Percentiles rank a stretch among this genome's conserved stretches.
Evolutionary conservation across 2,888 invertebrate species (phyloP).

Genomic region (Oligia strigilis): DNA sequence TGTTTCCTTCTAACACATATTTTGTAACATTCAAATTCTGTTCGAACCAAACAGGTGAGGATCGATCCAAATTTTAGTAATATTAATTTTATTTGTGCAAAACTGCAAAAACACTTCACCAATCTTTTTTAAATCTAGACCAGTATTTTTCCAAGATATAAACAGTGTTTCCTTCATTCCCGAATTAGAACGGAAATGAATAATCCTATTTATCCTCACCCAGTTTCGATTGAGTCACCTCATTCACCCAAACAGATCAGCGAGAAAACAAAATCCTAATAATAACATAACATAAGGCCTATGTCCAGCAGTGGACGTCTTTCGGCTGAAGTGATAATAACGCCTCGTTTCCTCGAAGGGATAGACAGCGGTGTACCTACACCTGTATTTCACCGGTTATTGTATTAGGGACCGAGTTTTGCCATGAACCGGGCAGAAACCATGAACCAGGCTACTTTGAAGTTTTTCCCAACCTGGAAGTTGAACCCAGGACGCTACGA

Average conservation of each 20-base stretch:
- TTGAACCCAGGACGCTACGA: too few species aligned
- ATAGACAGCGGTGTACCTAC: neutral
- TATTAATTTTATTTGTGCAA: neutral
- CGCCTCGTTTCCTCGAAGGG: neutral
- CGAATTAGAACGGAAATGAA: conserved; percentile 47
- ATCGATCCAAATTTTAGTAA: neutral
- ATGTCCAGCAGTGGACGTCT: too few species aligned
- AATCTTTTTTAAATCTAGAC: conserved; percentile 22
- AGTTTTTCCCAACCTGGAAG: neutral
- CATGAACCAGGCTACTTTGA: neutral
- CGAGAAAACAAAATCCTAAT: conserved; percentile 8
- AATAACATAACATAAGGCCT: neutral
- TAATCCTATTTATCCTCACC: conserved; percentile 40
- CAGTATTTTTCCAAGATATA: conserved; percentile 17
- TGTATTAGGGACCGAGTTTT: neutral
- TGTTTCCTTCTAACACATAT: neutral
- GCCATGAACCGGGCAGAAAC: neutral
- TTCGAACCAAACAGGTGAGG: neutral
- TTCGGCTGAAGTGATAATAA: neutral
- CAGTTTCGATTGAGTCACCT: conserved; percentile 43
- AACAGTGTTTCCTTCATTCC: conserved; percentile 27
- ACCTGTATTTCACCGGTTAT: neutral
- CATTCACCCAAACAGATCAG: conserved; percentile 22
- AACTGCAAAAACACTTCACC: neutral
- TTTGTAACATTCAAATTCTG: neutral